A percentile compares a stretch with the other conserved stretches of the same genome.
Evolutionary conservation across 2,888 invertebrate species (phyloP).

Genomic region (Megalurothrips usitatus): DNA sequence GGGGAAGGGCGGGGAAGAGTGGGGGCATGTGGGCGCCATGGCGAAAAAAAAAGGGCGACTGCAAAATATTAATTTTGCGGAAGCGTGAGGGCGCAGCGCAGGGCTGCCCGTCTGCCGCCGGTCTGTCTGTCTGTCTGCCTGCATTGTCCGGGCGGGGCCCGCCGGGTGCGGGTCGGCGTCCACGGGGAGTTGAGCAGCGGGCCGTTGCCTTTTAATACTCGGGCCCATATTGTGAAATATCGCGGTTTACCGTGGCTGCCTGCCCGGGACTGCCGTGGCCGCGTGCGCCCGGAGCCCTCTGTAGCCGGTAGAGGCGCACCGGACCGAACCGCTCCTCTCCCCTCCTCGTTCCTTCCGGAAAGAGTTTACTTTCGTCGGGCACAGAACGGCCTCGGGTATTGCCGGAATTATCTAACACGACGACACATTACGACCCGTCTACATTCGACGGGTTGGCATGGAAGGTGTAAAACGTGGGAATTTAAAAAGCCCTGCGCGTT

Average conservation of each 20-base stretch:
- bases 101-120: background rate
- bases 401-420: too few relatives aligned
- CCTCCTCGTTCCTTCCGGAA: background rate
- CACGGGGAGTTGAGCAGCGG: constrained; percentile 34
- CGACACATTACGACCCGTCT: too few relatives aligned
- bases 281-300: too few relatives aligned
- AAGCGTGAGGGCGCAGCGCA: background rate
- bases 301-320: too few relatives aligned
- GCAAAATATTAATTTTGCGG: constrained; percentile 34
- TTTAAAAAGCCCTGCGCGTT: too few relatives aligned
- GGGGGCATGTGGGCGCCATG: background rate
- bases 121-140: background rate
- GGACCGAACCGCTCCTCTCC: too few relatives aligned
- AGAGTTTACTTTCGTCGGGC: too few relatives aligned
- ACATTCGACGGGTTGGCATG: too few relatives aligned
- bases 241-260: background rate
- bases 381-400: too few relatives aligned
- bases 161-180: constrained; percentile 35
- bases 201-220: background rate
- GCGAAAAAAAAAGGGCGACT: constrained; percentile 30
- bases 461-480: too few relatives aligned
- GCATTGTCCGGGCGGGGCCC: background rate
- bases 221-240: constrained; percentile 6
- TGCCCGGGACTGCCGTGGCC: too few relatives aligned
- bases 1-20: background rate